phyloP scores from a whole-genome alignment of 92 coral and sea anemone species.

The Umimayanthus chanpuru region DNA sequence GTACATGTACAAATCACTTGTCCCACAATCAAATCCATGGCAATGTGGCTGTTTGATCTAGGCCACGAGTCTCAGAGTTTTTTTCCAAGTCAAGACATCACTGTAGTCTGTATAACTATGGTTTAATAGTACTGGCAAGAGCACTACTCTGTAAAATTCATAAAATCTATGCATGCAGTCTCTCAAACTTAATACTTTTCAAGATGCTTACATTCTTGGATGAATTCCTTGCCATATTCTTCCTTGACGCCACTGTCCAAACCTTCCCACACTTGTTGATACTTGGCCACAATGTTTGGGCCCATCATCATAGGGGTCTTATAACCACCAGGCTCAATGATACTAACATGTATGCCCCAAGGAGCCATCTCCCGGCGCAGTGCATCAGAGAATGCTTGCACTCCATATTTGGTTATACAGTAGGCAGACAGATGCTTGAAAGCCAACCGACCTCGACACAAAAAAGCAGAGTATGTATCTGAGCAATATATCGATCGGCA shows the following conservation, averaged over 20 bases:
- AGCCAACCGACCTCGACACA: conserved; percentile 41
- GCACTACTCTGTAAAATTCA: too few relatives aligned
- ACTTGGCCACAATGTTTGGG: conserved; percentile 28
- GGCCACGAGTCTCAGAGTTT: too few relatives aligned
- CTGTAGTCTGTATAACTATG: too few relatives aligned
- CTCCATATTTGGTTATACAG: conserved; percentile 61
- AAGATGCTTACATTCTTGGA: conserved; percentile 38
- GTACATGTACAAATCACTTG: too few relatives aligned
- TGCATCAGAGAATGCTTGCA: conserved; percentile 67
- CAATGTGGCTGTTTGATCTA: too few relatives aligned
- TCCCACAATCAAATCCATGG: too few relatives aligned
- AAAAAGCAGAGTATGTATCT: neutral
- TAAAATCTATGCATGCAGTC: too few relatives aligned
- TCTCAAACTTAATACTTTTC: too few relatives aligned
- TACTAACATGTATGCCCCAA: conserved; percentile 51
- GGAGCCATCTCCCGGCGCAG: conserved; percentile 56
- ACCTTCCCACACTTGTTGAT: conserved; percentile 42
- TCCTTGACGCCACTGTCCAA: conserved; percentile 30
- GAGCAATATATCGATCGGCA: neutral
- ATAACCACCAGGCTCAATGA: conserved; percentile 56
- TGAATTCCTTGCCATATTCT: conserved; percentile 60
- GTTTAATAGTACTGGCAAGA: too few relatives aligned
- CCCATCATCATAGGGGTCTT: conserved; percentile 45
- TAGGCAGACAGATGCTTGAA: conserved; percentile 55
- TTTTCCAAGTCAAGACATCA: too few relatives aligned